Evolutionary conservation across 2,888 invertebrate genomes (phyloP), one percentile per base, ranked within the genome.

Genomic region (Latrodectus elegans): DNA sequence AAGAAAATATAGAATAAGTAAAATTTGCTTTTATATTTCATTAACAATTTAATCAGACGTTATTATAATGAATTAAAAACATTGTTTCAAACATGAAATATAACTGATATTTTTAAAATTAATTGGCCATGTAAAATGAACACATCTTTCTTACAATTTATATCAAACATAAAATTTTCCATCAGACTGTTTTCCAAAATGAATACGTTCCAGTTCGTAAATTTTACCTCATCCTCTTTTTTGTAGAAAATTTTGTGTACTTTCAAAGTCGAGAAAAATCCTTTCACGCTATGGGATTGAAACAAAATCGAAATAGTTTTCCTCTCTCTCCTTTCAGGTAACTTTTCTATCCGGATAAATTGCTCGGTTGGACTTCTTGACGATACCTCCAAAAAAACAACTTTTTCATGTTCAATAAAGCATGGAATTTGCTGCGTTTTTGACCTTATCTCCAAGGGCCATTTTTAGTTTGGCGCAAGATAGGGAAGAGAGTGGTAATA

Each of bases 401-500:
- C 11, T 11, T 17, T 79, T 70, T 79, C 26, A 55, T 72, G 79
- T 49, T 70, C 79, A 64, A 80, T 72, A 71, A 22, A 38, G 71
- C 72, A 51, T 80, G 72, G 60, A 80, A 60, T 71, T 49, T 72
- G n/a, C 52, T 17, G 17, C 17, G 79, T 72, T 60, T 38, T 60
- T 51, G 79, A 71, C 12, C 71, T 64, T 79, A 72, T 72, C 79
- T 80, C 60, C 51, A 8, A 72, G 52, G 12, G 38, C 78, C 68
- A 78, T 78, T 78, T 78, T 68, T 51, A 51, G 79, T 60, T 72
- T 17, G 38, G n/a, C 60, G 71, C 38, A 38, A 72, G 79, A 80
- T 71, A 55, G 38, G 10, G 12, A 55, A 64, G 71, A 80, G 79
- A 80, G 79, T 60, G 38, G n/a, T 22, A 55, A 72, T 80, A 80